Evolutionary conservation across 2,888 invertebrate species (phyloP), one percentile per base, ranked within the genome.

Genomic region (Podotricha telesiphe): DNA sequence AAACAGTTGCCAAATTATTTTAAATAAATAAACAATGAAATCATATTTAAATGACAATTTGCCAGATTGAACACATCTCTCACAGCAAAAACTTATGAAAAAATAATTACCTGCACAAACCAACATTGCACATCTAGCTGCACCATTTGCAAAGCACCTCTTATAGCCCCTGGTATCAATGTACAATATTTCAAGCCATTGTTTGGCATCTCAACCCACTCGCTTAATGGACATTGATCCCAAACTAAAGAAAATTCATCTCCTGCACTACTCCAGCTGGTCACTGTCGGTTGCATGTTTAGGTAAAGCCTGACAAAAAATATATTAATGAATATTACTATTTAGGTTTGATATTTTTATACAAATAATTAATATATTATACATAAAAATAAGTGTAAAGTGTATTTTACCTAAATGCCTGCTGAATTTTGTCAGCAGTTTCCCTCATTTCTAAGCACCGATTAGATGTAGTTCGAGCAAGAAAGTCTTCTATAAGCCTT

Each of bases 101-200:
- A 13, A 19, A 28, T 34, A 42, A 61, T 17, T 79, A 94, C 94
- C 94, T 96, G 96, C 1, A 97, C 96, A 93, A 99, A 98, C 96
- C 97, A 98, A 77, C 97, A 96, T 80, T 97, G 96, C 7, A 99
- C 97, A 88, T 99, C 99, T 85, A 99, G 94, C 86, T 99, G 99
- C 50, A 99, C 99, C 98, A 99, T 99, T 94, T 99, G 99, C 79
- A 99, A 94, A 10, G 99, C 99, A 19, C 99, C 99, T 72, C 99
- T 94, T 67, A 98, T 95, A 40, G 96, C 95, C 0, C 99, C 99
- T 71, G 98, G 97, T 61, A 99, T 94, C 71, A 99, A 94, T 77
- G 97, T 97, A 76, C 98, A 98, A 86, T 99, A 99, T 82, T 97
- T 97, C 17, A 99, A 94, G 73, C 96, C 95, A 72, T 95, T 95